These are phyloP conservation scores for Eupeodes latifasciatus DNA, from an alignment of 2,888 invertebrate genomes.

Conservation along the genomic window DNA sequence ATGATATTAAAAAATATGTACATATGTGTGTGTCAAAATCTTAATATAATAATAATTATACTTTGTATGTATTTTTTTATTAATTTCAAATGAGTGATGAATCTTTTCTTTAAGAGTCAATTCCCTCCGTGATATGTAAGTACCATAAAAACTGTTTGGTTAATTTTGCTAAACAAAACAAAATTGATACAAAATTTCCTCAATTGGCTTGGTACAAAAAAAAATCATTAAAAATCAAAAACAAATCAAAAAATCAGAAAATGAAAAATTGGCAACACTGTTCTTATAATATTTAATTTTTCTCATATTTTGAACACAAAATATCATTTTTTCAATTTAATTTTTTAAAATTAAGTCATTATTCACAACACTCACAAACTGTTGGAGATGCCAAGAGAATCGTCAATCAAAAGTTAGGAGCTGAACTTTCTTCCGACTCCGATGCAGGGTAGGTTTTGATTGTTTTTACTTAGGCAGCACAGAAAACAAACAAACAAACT, in stretches of 20 bases:
- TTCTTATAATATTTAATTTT: not conserved
- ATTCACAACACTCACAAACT: slow-evolving; percentile 81
- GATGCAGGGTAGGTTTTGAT: slow-evolving; percentile 72
- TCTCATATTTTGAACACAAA: not conserved
- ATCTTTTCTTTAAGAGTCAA: slow-evolving; percentile 59
- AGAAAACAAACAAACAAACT: not conserved
- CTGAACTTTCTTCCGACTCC: slow-evolving; percentile 19
- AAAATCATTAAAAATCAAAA: not conserved
- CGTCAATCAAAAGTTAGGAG: slow-evolving; percentile 76
- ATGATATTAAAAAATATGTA: too few relatives aligned
- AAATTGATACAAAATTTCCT: slow-evolving; percentile 77
- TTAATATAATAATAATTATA: not conserved
- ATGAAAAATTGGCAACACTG: slow-evolving; percentile 44
- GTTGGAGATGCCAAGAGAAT: slow-evolving; percentile 81
- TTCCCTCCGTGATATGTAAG: slow-evolving; percentile 81
- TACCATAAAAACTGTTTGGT: slow-evolving; percentile 79
- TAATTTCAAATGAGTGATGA: slow-evolving; percentile 35
- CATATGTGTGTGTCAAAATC: too few relatives aligned
- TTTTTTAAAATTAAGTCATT: slow-evolving; percentile 79
- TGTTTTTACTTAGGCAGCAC: slow-evolving; percentile 37
- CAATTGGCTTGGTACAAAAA: slow-evolving; percentile 80
- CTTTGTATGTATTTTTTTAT: slow-evolving; percentile 47
- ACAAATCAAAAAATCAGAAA: slow-evolving; percentile 42
- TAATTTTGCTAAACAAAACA: slow-evolving; percentile 72
- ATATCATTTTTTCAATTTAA: not conserved